These are phyloP conservation scores for Prionailurus bengalensis DNA, from an alignment of 2,113 vertebrate genomes.

Conservation along the genomic window DNA sequence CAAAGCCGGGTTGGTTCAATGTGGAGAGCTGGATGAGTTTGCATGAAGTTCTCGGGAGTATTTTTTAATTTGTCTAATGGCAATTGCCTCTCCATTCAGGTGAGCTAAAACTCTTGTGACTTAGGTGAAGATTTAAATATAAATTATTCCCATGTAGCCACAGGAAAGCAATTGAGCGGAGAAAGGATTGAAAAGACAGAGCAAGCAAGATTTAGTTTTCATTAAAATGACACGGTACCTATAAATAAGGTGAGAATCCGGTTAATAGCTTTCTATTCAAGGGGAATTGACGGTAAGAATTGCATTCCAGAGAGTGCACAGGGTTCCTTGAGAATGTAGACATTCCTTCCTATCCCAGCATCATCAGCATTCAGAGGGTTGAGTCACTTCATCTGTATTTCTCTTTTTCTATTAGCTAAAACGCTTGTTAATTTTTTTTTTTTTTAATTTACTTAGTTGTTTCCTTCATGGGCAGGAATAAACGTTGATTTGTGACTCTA, in stretches of 20 bases:
- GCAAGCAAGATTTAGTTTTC: not conserved
- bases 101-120: not conserved
- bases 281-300: not conserved
- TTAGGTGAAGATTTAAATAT: constrained; percentile 19
- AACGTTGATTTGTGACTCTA: not conserved
- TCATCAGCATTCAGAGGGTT: not conserved
- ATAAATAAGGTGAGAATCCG: not conserved
- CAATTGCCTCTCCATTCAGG: not conserved
- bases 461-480: not conserved
- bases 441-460: not conserved
- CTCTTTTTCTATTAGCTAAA: not conserved
- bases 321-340: not conserved
- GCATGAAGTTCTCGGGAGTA: not conserved
- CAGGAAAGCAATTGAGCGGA: constrained; percentile 7
- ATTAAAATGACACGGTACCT: not conserved
- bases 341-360: not conserved
- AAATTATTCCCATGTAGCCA: not conserved
- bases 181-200: constrained; percentile 43
- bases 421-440: not conserved
- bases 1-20: not conserved
- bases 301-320: accelerated
- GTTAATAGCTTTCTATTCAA: not conserved
- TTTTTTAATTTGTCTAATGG: constrained; percentile 5
- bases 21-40: not conserved
- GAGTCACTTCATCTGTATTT: not conserved